Evolutionary conservation across 1,140 invertebrate genomes (phyloP).

Genomic region (Brachionus rotundiformis): DNA sequence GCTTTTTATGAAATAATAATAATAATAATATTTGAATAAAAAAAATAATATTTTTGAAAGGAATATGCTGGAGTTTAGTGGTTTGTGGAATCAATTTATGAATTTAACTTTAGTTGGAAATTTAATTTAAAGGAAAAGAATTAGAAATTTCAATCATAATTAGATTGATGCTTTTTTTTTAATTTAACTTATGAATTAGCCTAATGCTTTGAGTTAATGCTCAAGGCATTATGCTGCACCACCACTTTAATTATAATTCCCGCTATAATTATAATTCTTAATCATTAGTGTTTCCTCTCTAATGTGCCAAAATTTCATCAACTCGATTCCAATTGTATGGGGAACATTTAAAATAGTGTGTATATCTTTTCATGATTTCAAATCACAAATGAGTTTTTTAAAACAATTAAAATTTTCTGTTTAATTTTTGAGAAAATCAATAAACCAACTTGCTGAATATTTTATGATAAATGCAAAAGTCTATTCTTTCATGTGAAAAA

Average conservation of each 20-base stretch:
- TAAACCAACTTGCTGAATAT: background rate
- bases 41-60: background rate
- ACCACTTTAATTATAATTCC: background rate
- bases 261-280: background rate
- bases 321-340: background rate
- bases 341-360: background rate
- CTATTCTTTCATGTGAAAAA: background rate
- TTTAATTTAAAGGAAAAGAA: conserved; percentile 25
- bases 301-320: conserved; percentile 3
- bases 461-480: background rate
- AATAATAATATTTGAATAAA: background rate
- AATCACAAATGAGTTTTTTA: background rate
- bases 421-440: conserved; percentile 12
- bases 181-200: conserved; percentile 13
- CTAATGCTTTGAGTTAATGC: background rate
- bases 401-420: conserved; percentile 3
- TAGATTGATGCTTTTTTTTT: conserved; percentile 35
- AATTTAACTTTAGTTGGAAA: background rate
- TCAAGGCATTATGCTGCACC: background rate
- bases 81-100: conserved; percentile 5
- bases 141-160: conserved; percentile 24
- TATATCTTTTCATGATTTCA: background rate
- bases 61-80: background rate
- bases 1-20: background rate
- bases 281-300: background rate